Evolutionary conservation across 2,888 invertebrate genomes (phyloP).

Genomic region (Lasioglossum marginatum): DNA sequence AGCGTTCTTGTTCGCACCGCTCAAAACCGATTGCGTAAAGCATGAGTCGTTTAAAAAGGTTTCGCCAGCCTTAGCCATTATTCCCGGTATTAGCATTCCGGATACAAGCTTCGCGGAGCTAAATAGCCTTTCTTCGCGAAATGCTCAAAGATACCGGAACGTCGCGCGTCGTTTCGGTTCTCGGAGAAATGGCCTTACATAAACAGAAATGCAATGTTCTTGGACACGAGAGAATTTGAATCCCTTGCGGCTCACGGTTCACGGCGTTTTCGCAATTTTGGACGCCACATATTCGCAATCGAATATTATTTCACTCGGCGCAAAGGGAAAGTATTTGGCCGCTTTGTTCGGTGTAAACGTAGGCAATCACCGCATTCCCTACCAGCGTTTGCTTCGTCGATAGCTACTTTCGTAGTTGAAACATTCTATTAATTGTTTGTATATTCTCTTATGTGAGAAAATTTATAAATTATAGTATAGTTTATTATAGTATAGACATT

Average conservation of each 20-base stretch:
- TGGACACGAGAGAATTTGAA: not conserved
- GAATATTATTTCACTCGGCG: not conserved
- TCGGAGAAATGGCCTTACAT: not conserved
- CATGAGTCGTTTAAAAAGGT: conserved; percentile 43
- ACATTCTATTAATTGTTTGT: not conserved
- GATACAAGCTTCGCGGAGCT: conserved; percentile 6
- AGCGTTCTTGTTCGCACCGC: not conserved
- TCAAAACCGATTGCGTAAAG: conserved; percentile 35
- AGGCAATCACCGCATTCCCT: not conserved
- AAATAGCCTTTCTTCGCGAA: not conserved
- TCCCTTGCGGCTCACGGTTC: not conserved
- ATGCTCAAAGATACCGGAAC: not conserved
- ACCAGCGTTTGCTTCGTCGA: not conserved
- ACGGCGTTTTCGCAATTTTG: not conserved
- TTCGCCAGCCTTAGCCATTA: conserved; percentile 43
- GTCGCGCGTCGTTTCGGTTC: not conserved
- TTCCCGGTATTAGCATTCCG: conserved; percentile 32
- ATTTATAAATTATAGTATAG: too few relatives aligned
- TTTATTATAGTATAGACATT: too few relatives aligned
- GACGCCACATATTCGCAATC: not conserved
- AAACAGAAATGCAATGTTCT: not conserved
- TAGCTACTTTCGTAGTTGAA: not conserved
- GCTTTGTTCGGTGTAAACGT: not conserved
- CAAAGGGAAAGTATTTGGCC: not conserved
- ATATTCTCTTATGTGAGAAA: not conserved